Evolutionary conservation across 2,797 vertebrate species (phyloP).

Genomic region (Dendrocincla tyrannina): DNA sequence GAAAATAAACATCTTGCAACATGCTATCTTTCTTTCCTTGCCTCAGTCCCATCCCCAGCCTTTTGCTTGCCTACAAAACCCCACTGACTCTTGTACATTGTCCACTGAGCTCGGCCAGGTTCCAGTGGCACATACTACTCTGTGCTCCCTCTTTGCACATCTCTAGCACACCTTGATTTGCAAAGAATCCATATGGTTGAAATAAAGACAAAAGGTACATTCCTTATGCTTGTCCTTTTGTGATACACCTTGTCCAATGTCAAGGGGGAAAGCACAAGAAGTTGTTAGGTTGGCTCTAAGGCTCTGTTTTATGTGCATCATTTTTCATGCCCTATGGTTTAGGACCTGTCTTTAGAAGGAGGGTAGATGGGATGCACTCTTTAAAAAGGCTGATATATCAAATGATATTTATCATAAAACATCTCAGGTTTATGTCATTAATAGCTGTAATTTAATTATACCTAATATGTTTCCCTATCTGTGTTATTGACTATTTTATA

Average conservation of each 20-base stretch:
- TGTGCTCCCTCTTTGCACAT: neutral
- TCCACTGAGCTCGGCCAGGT: neutral
- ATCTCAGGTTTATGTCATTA: constrained; percentile 27
- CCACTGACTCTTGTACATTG: neutral
- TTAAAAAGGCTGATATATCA: neutral
- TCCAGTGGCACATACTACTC: neutral
- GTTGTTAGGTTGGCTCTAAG: neutral
- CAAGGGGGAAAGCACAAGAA: neutral
- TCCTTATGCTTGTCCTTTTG: neutral
- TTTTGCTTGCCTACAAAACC: neutral
- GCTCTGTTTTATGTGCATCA: neutral
- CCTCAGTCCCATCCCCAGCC: neutral
- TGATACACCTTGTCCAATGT: neutral
- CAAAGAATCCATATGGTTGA: neutral
- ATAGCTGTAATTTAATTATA: constrained; percentile 48
- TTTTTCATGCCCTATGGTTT: constrained; percentile 17
- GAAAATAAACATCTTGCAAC: neutral
- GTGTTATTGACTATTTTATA: constrained; percentile 57
- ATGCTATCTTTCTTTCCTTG: neutral
- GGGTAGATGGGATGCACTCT: neutral
- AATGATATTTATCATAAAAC: constrained; percentile 30
- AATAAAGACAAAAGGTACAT: neutral
- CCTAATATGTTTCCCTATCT: constrained; percentile 32
- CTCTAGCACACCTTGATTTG: neutral
- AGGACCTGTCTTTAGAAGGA: neutral